Conservation (phyloP, 1,140 invertebrate species). For the Tetragonula clypearis region DNA sequence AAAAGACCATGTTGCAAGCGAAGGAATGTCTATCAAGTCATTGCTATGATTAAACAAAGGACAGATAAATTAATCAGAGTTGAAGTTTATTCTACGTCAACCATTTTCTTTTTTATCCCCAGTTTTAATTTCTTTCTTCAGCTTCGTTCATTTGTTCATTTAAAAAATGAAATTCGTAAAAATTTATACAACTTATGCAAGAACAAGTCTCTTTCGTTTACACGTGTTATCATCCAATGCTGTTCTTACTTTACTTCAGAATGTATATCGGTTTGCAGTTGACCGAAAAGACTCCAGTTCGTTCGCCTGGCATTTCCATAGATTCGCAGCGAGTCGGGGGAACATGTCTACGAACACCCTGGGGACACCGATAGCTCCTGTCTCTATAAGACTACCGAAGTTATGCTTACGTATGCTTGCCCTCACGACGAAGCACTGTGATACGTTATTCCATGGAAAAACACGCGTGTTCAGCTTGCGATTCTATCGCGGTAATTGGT, state of each 20-base stretch:
- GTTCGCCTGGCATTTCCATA: conserved; percentile 9
- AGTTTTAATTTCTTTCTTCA: not conserved
- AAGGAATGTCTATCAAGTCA: too few relatives aligned
- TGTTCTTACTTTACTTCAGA: too few relatives aligned
- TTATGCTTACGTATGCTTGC: conserved; percentile 27
- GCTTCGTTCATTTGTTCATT: not conserved
- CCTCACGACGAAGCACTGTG: not conserved
- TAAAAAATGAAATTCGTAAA: too few relatives aligned
- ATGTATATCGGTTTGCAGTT: not conserved
- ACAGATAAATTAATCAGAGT: too few relatives aligned
- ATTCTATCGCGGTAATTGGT: not conserved
- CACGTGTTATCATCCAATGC: too few relatives aligned
- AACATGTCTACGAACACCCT: conserved; percentile 37
- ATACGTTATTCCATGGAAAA: conserved; percentile 29
- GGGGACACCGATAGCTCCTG: conserved; percentile 19
- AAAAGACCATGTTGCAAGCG: too few relatives aligned
- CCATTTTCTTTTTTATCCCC: too few relatives aligned
- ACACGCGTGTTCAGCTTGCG: not conserved
- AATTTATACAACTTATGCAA: not conserved
- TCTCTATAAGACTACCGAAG: conserved; percentile 27
- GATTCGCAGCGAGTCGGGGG: not conserved
- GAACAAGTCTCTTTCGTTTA: not conserved
- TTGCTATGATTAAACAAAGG: too few relatives aligned
- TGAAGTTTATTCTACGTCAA: too few relatives aligned
- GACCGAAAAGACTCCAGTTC: not conserved